Percentiles rank a stretch among this genome's conserved stretches.
Evolutionary conservation across 2,797 vertebrate species (phyloP).

Genomic region (Sebastolobus altivelis): DNA sequence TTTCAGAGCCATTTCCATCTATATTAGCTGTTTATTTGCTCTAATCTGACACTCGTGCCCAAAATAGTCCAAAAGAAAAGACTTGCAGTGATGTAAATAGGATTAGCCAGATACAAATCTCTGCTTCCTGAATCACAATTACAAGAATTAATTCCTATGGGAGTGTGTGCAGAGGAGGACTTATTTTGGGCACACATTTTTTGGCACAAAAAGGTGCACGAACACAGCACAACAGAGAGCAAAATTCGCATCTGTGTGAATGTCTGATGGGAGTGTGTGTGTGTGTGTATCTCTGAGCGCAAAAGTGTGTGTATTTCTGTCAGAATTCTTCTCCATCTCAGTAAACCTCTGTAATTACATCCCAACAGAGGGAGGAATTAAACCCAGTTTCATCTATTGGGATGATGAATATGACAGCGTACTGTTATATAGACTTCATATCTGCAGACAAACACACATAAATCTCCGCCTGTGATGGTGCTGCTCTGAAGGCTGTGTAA

Average conservation of each 20-base stretch:
- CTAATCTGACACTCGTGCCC: conserved; percentile 45
- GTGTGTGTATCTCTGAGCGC: conserved; percentile 17
- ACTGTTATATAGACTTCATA: conserved; percentile 83
- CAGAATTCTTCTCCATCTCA: conserved; percentile 78
- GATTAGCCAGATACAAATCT: conserved; percentile 72
- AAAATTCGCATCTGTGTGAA: conserved; percentile 42
- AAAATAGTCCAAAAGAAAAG: conserved; percentile 61
- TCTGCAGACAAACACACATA: conserved; percentile 83
- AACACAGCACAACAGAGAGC: conserved; percentile 44
- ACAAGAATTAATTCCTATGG: conserved; percentile 50
- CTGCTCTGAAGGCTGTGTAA: conserved; percentile 82
- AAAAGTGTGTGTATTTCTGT: conserved; percentile 59
- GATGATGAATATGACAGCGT: conserved; percentile 81
- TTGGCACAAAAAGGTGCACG: conserved; percentile 42
- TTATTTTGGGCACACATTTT: conserved; percentile 54
- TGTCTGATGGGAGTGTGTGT: conserved; percentile 28
- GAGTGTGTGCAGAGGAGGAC: conserved; percentile 23
- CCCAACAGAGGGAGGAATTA: conserved; percentile 81
- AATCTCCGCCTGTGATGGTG: conserved; percentile 77
- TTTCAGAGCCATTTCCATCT: conserved; percentile 54
- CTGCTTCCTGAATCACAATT: conserved; percentile 66
- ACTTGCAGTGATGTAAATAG: conserved; percentile 57
- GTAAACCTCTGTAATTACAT: conserved; percentile 84
- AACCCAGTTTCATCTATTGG: conserved; percentile 79
- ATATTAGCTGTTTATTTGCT: conserved; percentile 64